These are phyloP conservation scores for Lithophane leautieri DNA, from an alignment of 2,888 invertebrate species.

Conservation along the genomic window DNA sequence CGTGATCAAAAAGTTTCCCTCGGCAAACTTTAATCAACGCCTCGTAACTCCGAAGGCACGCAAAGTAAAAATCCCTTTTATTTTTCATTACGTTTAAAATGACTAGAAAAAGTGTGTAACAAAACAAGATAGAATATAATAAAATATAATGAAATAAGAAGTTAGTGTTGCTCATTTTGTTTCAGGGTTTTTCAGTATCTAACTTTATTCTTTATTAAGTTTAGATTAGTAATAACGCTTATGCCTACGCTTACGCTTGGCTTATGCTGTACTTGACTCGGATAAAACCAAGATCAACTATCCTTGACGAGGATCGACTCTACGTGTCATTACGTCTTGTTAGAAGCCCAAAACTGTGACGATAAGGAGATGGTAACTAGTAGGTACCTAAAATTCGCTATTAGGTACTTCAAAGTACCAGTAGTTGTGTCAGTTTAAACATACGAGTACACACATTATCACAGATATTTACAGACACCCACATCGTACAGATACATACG, in stretches of 20 bases:
- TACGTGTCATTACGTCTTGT: neutral
- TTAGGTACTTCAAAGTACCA: too few species aligned
- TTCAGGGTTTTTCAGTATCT: neutral
- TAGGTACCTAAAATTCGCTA: neutral
- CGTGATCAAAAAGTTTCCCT: conserved; percentile 34
- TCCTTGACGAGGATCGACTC: neutral
- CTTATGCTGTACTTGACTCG: neutral
- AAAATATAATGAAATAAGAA: conserved; percentile 17
- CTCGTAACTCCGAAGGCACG: neutral
- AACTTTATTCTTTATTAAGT: conserved; percentile 1
- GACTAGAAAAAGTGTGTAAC: conserved; percentile 28
- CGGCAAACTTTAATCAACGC: conserved; percentile 42
- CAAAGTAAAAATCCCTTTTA: conserved; percentile 16
- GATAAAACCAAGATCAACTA: neutral
- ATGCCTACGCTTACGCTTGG: too few species aligned
- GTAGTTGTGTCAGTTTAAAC: too few species aligned
- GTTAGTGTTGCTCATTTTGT: conserved; percentile 25
- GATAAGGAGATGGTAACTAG: neutral
- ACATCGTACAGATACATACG: too few species aligned
- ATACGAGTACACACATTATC: too few species aligned
- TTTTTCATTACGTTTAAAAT: conserved; percentile 40
- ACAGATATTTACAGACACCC: too few species aligned
- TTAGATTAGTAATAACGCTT: too few species aligned
- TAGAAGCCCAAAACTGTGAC: neutral
- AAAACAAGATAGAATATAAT: conserved; percentile 18